Evolutionary conservation across 2,888 invertebrate species (phyloP), one percentile per base, ranked within the genome.

Genomic region (Ormyrus pomaceus): DNA sequence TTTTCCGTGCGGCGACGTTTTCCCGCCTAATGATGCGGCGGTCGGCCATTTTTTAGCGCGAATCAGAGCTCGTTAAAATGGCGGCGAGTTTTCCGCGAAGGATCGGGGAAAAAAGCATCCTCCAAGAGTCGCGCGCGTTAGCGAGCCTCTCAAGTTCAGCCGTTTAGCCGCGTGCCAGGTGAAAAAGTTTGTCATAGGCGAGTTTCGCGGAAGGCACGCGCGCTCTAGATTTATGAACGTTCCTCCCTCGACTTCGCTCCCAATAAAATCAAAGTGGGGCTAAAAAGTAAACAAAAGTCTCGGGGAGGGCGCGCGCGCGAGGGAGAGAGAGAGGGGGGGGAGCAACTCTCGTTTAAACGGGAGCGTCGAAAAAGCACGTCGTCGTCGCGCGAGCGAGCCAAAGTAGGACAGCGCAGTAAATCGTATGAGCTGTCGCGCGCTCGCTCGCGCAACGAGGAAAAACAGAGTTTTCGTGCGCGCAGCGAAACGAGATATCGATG

Each of bases 401-500:
- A 80, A 77, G 46, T 81, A 62, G 81, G 77, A 70, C 81, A 34
- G 11, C 58, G 74, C 81, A 66, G 81, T 81, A 81, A 81, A 81
- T 81, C 78, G 81, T 51, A n/a, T 48, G 71, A 61, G 58, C 73
- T 81, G 77, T 77, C 81, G 81, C 46, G 68, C 34, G 34, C 34
- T 34, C 34, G 34, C 34, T 34, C 34, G 68, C 48, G 46, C 51
- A 50, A n/a, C 72, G 58, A 73, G 69, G 74, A 75, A 79, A 79
- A 79, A 79, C 75, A 64, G 45, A 69, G 73, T 58, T 64, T 77
- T 68, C 66, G 68, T 13, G 53, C 55, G 73, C 10, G 51, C 55
- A 2, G 19, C 5, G 9, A 51, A 74, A 34, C 55, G 61, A 62
- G 71, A 76, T 76, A 76, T 76, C 72, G 80, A 76, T 66, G 79